These are phyloP conservation scores for Chrysemys picta DNA, from an alignment of 2,113 vertebrate species.

Conservation along the genomic window DNA sequence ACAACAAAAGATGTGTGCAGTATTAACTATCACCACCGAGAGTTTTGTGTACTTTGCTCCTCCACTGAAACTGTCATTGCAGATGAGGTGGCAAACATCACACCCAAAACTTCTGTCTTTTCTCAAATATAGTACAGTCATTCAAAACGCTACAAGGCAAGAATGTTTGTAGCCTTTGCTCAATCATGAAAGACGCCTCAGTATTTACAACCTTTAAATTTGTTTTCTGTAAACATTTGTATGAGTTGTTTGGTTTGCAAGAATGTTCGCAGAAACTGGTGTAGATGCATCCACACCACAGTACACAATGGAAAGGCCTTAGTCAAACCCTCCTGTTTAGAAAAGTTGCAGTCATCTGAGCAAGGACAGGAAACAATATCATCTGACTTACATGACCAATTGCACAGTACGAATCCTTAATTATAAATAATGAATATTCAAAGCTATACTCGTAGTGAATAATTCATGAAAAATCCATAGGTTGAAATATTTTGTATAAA, in stretches of 20 bases:
- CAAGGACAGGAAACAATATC: not conserved
- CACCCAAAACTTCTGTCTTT: not conserved
- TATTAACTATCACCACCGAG: not conserved
- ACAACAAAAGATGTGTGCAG: not conserved
- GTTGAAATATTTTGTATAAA: not conserved
- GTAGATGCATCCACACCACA: not conserved
- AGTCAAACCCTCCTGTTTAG: not conserved
- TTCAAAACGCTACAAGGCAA: not conserved
- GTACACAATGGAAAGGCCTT: not conserved
- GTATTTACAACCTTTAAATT: not conserved
- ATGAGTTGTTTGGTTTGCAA: not conserved
- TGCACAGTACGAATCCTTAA: not conserved
- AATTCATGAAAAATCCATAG: not conserved
- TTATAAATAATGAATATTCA: not conserved
- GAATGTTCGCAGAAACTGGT: not conserved
- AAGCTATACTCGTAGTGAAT: not conserved
- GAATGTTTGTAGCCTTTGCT: not conserved
- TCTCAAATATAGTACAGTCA: not conserved
- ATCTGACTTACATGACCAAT: not conserved
- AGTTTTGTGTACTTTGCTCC: not conserved
- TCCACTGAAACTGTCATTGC: not conserved
- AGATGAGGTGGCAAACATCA: not conserved
- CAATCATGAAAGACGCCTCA: not conserved
- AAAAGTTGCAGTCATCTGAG: not conserved
- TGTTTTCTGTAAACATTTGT: not conserved